Percentiles rank a stretch among this genome's conserved stretches.
Conservation (phyloP, 2,888 invertebrate genomes). For the Mayetiola destructor region DNA sequence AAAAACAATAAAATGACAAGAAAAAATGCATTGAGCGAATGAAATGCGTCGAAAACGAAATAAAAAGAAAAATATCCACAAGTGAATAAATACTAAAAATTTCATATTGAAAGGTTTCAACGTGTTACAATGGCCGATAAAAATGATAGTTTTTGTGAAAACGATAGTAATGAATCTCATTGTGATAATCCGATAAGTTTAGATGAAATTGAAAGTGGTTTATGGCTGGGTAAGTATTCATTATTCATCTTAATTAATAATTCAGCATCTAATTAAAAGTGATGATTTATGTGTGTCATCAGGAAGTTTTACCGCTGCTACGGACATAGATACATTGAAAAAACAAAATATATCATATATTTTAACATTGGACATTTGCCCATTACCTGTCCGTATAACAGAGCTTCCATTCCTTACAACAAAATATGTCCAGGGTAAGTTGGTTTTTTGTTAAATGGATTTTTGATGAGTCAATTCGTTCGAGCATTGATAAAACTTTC, state of each 20-base stretch:
- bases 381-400: conserved; percentile 58
- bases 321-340: conserved; percentile 51
- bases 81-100: too few species aligned
- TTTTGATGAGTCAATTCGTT: neutral
- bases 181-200: conserved; percentile 23
- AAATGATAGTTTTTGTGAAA: too few species aligned
- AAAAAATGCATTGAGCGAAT: too few species aligned
- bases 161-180: neutral
- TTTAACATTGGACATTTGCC: conserved; percentile 71
- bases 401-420: conserved; percentile 50
- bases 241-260: neutral
- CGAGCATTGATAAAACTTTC: conserved; percentile 12
- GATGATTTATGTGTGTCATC: conserved; percentile 21
- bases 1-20: too few species aligned
- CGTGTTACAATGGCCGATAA: too few species aligned
- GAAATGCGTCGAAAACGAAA: too few species aligned
- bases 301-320: conserved; percentile 71
- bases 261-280: neutral
- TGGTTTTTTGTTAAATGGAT: neutral
- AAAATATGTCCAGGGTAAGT: conserved; percentile 59
- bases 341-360: conserved; percentile 57
- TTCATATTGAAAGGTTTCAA: too few species aligned
- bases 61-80: too few species aligned
- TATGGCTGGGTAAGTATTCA: conserved; percentile 28
- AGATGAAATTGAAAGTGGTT: conserved; percentile 31